phyloP scores from a whole-genome alignment of 2,113 vertebrate species.

The Benitochromis conjunctus region DNA sequence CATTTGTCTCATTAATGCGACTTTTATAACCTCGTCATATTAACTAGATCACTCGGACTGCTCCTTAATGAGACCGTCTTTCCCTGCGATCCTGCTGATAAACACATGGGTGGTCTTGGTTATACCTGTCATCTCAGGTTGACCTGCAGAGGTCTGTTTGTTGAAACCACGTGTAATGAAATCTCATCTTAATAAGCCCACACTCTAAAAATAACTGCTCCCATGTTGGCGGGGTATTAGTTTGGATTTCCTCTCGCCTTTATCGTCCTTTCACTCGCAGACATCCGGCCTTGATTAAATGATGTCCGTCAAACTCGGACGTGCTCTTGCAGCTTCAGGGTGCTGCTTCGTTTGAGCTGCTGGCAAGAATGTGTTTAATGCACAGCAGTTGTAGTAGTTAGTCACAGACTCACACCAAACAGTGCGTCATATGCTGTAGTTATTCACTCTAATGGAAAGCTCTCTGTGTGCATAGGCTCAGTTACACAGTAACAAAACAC shows the following conservation, averaged over 20 bases:
- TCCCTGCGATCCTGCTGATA: background rate
- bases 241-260: background rate
- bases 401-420: background rate
- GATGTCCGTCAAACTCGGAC: background rate
- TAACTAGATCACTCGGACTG: background rate
- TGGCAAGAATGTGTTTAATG: background rate
- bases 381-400: background rate
- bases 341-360: background rate
- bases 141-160: background rate
- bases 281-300: fast-evolving
- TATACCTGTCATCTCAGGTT: background rate
- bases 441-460: background rate
- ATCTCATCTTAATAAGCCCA: background rate
- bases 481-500: background rate
- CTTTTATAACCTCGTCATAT: background rate
- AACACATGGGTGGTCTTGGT: background rate
- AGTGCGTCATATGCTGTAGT: background rate
- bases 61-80: background rate
- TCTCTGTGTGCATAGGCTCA: background rate
- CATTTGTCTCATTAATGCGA: background rate
- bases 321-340: background rate
- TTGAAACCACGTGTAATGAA: conserved; percentile 3
- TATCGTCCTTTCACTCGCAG: background rate
- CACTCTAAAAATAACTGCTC: conserved; percentile 1
- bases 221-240: background rate